Percentiles rank a stretch among this genome's conserved stretches.
These are phyloP conservation scores for Achlya flavicornis DNA, from an alignment of 2,888 invertebrate genomes.

Conservation along the genomic window DNA sequence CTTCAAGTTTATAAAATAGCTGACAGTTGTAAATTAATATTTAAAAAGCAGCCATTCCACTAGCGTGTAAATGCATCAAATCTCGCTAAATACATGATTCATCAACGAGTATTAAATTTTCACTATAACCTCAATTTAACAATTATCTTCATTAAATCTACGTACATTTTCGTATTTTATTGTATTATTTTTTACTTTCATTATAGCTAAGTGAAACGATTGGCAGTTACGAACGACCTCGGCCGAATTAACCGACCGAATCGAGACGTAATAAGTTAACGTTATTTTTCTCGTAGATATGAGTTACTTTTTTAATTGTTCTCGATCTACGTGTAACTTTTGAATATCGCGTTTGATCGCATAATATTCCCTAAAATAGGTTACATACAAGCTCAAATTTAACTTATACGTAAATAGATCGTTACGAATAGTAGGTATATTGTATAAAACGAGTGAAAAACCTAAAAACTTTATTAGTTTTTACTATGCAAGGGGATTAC, in stretches of 20 bases:
- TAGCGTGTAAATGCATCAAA: conserved; percentile 45
- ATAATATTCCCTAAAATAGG: conserved; percentile 48
- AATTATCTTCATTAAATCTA: conserved; percentile 73
- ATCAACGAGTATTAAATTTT: conserved; percentile 81
- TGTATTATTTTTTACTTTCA: conserved; percentile 54
- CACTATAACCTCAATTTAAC: conserved; percentile 78
- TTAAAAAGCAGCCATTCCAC: conserved; percentile 34
- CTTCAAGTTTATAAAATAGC: conserved; percentile 21
- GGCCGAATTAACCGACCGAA: conserved; percentile 45
- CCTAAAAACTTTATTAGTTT: conserved; percentile 76
- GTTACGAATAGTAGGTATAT: conserved; percentile 75
- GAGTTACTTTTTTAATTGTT: conserved; percentile 49
- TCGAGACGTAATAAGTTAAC: conserved; percentile 41
- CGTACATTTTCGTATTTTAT: conserved; percentile 59
- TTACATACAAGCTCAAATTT: conserved; percentile 81
- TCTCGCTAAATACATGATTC: conserved; percentile 64
- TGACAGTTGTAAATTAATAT: conserved; percentile 12
- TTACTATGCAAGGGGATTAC: conserved; percentile 76
- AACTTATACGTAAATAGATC: conserved; percentile 77
- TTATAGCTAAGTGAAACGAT: conserved; percentile 68
- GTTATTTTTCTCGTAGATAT: conserved; percentile 39
- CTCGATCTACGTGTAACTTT: conserved; percentile 50
- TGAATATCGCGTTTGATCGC: conserved; percentile 48
- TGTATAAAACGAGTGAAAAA: conserved; percentile 84
- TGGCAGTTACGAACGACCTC: conserved; percentile 69